Evolutionary conservation across 2,113 vertebrate genomes (phyloP).

Genomic region (Andinoacara biseriatus): DNA sequence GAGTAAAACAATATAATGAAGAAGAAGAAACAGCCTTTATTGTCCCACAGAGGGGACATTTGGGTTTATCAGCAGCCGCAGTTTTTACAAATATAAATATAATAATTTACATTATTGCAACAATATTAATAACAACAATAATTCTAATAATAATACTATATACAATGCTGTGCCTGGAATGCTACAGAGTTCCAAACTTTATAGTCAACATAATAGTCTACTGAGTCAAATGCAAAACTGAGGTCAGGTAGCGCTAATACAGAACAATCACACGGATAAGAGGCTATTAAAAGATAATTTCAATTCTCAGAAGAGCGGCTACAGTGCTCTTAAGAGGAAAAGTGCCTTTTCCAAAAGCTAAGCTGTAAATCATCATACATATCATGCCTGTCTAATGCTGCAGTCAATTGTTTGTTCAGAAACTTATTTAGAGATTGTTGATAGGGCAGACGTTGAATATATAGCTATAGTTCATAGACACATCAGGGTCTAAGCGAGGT

Average conservation of each 20-base stretch:
- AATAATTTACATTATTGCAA: too few relatives aligned
- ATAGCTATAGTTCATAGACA: not conserved
- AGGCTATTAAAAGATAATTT: not conserved
- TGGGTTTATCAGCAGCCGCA: too few relatives aligned
- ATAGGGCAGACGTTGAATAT: not conserved
- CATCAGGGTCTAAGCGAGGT: not conserved
- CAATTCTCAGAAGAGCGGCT: not conserved
- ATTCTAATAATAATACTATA: too few relatives aligned
- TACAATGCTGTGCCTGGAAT: not conserved
- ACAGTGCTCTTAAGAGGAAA: constrained; percentile 2
- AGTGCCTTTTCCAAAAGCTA: not conserved
- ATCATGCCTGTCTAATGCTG: not conserved
- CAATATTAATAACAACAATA: too few relatives aligned
- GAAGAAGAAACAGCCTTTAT: too few relatives aligned
- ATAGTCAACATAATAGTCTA: not conserved
- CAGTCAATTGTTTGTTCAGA: not conserved
- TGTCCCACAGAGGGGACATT: too few relatives aligned
- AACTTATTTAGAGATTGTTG: not conserved
- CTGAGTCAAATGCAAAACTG: not conserved
- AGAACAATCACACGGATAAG: not conserved
- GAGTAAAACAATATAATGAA: not conserved
- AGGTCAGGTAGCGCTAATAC: not conserved
- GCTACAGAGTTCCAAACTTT: not conserved
- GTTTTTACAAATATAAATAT: too few relatives aligned
- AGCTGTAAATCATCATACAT: not conserved